Conservation (phyloP, 2,888 invertebrate genomes). For the Notodonta dromedarius region DNA sequence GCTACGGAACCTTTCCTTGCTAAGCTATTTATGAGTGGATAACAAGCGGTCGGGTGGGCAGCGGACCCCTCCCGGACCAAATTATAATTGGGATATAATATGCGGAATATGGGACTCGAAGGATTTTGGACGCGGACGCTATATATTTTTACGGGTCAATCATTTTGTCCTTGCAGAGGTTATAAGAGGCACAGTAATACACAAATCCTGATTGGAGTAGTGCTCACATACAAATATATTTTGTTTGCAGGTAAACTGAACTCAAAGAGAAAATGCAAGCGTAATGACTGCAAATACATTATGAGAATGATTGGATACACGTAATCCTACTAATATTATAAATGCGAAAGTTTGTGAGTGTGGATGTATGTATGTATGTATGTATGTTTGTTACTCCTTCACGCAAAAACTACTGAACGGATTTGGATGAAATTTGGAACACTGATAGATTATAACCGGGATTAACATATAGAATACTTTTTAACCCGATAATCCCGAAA, state of each 20-base stretch:
- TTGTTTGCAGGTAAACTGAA: neutral
- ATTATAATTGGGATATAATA: slow-evolving; percentile 78
- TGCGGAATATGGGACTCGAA: slow-evolving; percentile 65
- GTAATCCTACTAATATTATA: too few relatives aligned
- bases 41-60: slow-evolving; percentile 61
- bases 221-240: neutral
- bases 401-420: too few relatives aligned
- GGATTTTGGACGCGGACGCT: slow-evolving; percentile 45
- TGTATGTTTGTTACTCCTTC: too few relatives aligned
- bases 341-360: too few relatives aligned
- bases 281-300: too few relatives aligned
- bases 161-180: slow-evolving; percentile 43
- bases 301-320: too few relatives aligned
- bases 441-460: too few relatives aligned
- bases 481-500: too few relatives aligned
- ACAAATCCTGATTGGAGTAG: slow-evolving; percentile 2
- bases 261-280: too few relatives aligned
- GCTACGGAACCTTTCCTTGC: slow-evolving; percentile 67
- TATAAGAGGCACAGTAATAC: slow-evolving; percentile 7
- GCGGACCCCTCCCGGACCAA: slow-evolving; percentile 59
- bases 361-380: too few relatives aligned
- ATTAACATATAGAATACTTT: too few relatives aligned
- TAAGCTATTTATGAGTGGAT: slow-evolving; percentile 76
- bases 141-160: slow-evolving; percentile 54
- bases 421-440: too few relatives aligned